Evolutionary conservation across 2,797 vertebrate species (phyloP).

Genomic region (Pangasius sanitwongsei): DNA sequence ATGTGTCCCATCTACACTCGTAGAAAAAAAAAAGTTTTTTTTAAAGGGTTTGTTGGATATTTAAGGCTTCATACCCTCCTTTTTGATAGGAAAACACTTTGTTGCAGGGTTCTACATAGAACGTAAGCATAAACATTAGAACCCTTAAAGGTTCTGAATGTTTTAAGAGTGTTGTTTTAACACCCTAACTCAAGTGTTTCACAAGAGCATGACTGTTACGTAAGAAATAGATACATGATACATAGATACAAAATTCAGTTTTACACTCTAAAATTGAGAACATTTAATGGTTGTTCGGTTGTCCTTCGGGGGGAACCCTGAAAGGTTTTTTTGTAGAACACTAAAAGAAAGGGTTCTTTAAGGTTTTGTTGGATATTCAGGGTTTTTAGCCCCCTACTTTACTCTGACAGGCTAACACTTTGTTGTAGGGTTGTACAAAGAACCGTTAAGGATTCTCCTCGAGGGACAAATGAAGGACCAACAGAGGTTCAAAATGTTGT

Average conservation of each 20-base stretch:
- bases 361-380: neutral
- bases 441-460: neutral
- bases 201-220: neutral
- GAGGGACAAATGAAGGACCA: neutral
- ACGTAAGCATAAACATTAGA: neutral
- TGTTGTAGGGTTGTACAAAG: neutral
- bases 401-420: neutral
- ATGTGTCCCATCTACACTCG: neutral
- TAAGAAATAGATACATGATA: neutral
- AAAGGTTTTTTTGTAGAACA: neutral
- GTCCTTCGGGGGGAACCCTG: neutral
- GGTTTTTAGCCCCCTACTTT: neutral
- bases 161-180: neutral
- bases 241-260: neutral
- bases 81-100: neutral
- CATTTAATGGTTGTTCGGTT: neutral
- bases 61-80: neutral
- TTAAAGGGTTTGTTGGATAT: neutral
- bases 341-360: neutral
- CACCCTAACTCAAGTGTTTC: constrained; percentile 7
- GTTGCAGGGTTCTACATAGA: neutral
- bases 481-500: neutral
- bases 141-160: neutral
- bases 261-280: neutral
- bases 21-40: neutral